Percentiles rank a stretch among this genome's conserved stretches.
Conservation (phyloP, 2,888 invertebrate genomes). For the Caenorhabditis plicata region DNA sequence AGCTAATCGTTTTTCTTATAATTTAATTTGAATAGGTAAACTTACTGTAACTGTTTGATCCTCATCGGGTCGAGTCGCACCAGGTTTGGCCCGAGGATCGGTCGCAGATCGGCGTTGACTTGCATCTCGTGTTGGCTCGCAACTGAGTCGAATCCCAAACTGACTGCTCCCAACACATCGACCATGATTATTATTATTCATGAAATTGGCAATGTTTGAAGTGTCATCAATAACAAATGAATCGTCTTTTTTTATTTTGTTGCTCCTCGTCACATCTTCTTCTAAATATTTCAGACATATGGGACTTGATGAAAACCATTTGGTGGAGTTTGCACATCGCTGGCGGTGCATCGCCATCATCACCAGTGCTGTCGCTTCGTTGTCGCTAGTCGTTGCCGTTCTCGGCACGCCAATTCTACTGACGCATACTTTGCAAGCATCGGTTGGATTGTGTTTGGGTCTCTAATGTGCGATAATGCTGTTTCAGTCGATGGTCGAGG, state of each 20-base stretch:
- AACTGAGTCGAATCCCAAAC: too few relatives aligned
- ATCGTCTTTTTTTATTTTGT: too few relatives aligned
- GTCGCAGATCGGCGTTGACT: slow-evolving; percentile 52
- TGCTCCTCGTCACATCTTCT: too few relatives aligned
- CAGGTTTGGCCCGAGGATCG: slow-evolving; percentile 52
- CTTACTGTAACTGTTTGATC: slow-evolving; percentile 52
- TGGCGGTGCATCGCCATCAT: slow-evolving; percentile 25
- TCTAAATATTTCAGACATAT: slow-evolving; percentile 1
- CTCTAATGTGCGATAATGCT: background rate
- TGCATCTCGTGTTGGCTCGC: too few relatives aligned
- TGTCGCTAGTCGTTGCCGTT: slow-evolving; percentile 16
- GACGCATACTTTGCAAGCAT: slow-evolving; percentile 20
- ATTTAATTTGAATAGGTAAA: slow-evolving; percentile 6
- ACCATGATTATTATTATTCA: too few relatives aligned
- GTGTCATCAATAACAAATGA: too few relatives aligned
- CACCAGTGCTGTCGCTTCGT: slow-evolving; percentile 20
- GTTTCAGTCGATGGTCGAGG: slow-evolving; percentile 22
- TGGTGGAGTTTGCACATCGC: slow-evolving; percentile 15
- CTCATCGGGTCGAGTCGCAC: slow-evolving; percentile 57
- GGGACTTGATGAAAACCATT: slow-evolving; percentile 18
- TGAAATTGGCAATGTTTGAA: too few relatives aligned
- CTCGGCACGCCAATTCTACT: slow-evolving; percentile 26
- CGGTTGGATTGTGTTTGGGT: slow-evolving; percentile 4
- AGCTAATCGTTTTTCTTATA: slow-evolving; percentile 23
- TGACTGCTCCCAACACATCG: too few relatives aligned